Evolutionary conservation across 1,140 invertebrate genomes (phyloP).

Genomic region (Chelonus insularis): DNA sequence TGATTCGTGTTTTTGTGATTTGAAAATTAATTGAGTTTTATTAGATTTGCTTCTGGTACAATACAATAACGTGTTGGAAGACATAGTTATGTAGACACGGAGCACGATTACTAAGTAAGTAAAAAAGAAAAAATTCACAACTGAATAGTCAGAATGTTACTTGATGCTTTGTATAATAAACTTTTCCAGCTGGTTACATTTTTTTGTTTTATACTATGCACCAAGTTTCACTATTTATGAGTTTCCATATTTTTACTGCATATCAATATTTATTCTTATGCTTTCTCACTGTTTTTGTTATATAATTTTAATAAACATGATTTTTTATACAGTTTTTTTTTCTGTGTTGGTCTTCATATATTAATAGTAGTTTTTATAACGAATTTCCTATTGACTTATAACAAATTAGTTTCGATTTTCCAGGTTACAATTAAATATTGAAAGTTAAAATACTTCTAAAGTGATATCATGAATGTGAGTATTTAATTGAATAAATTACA

Average conservation of each 20-base stretch:
- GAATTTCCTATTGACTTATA: neutral
- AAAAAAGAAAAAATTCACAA: no score
- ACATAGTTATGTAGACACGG: no score
- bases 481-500: conserved; percentile 10
- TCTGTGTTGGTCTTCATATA: neutral
- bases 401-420: conserved; percentile 32
- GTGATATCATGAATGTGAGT: conserved; percentile 51
- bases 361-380: conserved; percentile 3
- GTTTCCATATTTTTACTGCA: neutral
- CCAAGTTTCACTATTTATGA: neutral
- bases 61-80: no score
- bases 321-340: neutral
- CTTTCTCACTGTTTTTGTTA: conserved; percentile 27
- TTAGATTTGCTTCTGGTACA: no score
- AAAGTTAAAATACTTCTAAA: conserved; percentile 31
- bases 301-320: no score
- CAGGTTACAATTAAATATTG: conserved; percentile 42
- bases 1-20: no score
- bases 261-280: neutral
- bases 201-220: neutral
- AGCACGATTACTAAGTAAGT: no score
- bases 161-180: no score
- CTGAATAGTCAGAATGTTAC: no score
- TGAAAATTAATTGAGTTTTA: no score
- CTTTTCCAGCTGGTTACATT: neutral